phyloP scores from a whole-genome alignment of 1,140 invertebrate genomes.

The Zophobas atratus region DNA sequence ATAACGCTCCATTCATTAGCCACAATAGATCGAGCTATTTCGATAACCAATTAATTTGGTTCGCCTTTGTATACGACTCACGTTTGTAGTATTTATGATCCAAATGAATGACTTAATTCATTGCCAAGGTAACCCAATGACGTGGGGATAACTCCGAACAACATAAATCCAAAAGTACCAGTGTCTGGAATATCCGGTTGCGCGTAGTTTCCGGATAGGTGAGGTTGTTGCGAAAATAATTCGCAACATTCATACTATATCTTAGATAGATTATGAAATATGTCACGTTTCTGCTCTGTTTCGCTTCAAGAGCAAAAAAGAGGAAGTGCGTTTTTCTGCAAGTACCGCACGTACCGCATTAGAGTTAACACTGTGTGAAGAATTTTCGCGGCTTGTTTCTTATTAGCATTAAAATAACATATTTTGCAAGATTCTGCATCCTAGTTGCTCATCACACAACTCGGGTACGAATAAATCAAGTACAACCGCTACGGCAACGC shows the following conservation, averaged over 20 bases:
- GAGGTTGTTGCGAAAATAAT: conserved; percentile 27
- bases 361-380: not conserved
- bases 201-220: conserved; percentile 19
- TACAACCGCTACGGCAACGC: conserved; percentile 17
- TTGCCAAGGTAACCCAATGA: conserved; percentile 1
- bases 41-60: conserved; percentile 11
- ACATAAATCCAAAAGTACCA: not conserved
- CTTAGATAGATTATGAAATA: conserved; percentile 14
- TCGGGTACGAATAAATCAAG: conserved; percentile 17
- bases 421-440: not conserved
- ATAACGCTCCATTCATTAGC: conserved; percentile 1
- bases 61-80: not conserved
- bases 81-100: not conserved
- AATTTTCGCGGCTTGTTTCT: not conserved
- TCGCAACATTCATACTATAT: conserved; percentile 22
- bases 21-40: not conserved
- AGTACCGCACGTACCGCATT: not conserved
- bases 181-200: conserved; percentile 32
- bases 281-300: conserved; percentile 27
- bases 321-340: not conserved
- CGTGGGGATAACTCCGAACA: not conserved
- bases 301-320: conserved; percentile 7
- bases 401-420: not conserved
- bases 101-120: not conserved
- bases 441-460: not conserved